A percentile compares a stretch with the other conserved stretches of the same genome.
phyloP scores from a whole-genome alignment of 2,797 vertebrate species.

The Mormyrops attenuatus region DNA sequence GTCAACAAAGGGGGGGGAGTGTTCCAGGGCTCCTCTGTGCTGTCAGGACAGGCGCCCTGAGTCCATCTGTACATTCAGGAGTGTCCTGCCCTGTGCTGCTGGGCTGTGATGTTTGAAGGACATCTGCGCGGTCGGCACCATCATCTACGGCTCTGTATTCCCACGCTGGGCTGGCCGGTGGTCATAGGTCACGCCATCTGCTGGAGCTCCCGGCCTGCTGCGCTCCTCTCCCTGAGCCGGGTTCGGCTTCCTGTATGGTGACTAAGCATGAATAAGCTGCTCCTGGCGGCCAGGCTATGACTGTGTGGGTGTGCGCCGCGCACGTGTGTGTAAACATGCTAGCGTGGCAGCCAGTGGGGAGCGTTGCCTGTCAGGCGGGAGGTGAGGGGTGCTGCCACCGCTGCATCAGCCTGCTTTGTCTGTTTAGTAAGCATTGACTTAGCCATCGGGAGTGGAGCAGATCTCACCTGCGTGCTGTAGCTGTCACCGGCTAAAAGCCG shows the following conservation, averaged over 20 bases:
- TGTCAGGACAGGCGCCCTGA: constrained; percentile 44
- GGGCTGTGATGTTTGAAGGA: neutral
- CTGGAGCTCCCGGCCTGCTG: neutral
- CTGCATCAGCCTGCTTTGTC: neutral
- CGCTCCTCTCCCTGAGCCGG: neutral
- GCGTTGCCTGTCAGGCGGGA: neutral
- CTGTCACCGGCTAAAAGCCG: neutral
- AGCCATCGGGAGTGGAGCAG: neutral
- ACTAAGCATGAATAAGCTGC: neutral
- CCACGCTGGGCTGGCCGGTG: neutral
- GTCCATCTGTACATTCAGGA: neutral
- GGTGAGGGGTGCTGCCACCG: neutral
- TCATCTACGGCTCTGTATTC: neutral
- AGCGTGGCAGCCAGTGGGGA: neutral
- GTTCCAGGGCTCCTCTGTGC: constrained; percentile 61
- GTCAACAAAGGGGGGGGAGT: constrained; percentile 62
- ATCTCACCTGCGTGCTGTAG: neutral
- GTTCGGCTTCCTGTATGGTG: neutral
- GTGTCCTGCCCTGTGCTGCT: neutral
- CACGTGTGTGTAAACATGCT: neutral
- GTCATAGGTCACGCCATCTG: constrained; percentile 7
- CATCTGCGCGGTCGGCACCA: neutral
- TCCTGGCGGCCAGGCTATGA: neutral
- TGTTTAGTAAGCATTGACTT: neutral
- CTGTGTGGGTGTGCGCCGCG: neutral